Evolutionary conservation across 2,797 vertebrate species (phyloP).

Genomic region (Sebastes matsubarae): DNA sequence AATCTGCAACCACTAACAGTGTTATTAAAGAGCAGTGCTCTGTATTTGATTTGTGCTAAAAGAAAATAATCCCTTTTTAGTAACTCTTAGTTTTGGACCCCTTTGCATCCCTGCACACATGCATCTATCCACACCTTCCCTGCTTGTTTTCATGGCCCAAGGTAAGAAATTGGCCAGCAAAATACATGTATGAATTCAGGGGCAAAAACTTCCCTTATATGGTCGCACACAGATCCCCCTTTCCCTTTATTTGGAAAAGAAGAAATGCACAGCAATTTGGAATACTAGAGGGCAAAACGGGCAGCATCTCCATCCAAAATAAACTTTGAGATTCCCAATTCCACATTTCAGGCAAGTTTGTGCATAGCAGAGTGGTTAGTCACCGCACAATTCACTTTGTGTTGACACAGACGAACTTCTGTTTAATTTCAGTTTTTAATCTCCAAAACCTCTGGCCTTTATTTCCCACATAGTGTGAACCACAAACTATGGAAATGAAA

Average conservation of each 20-base stretch:
- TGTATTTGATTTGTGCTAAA: not conserved
- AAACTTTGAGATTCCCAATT: conserved; percentile 65
- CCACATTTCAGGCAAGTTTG: conserved; percentile 57
- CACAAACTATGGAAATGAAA: not conserved
- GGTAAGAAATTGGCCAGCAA: conserved; percentile 26
- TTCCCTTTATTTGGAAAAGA: conserved; percentile 62
- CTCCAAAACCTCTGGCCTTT: not conserved
- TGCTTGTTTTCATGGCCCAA: conserved; percentile 14
- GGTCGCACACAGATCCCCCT: conserved; percentile 34
- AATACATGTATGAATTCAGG: conserved; percentile 37
- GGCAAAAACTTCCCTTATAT: conserved; percentile 71
- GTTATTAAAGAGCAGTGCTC: not conserved
- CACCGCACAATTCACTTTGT: conserved; percentile 30
- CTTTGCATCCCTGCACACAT: not conserved
- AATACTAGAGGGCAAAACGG: conserved; percentile 49
- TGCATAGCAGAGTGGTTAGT: conserved; percentile 67
- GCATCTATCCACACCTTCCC: conserved; percentile 25
- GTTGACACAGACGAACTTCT: conserved; percentile 53
- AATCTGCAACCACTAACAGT: not conserved
- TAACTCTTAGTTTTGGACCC: not conserved
- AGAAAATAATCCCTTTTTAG: not conserved
- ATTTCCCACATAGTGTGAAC: conserved; percentile 6
- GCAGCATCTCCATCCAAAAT: conserved; percentile 62
- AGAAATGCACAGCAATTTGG: conserved; percentile 55
- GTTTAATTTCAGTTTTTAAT: conserved; percentile 40